phyloP scores from a whole-genome alignment of 1,140 invertebrate species.

The Euura saliciscinereae region DNA sequence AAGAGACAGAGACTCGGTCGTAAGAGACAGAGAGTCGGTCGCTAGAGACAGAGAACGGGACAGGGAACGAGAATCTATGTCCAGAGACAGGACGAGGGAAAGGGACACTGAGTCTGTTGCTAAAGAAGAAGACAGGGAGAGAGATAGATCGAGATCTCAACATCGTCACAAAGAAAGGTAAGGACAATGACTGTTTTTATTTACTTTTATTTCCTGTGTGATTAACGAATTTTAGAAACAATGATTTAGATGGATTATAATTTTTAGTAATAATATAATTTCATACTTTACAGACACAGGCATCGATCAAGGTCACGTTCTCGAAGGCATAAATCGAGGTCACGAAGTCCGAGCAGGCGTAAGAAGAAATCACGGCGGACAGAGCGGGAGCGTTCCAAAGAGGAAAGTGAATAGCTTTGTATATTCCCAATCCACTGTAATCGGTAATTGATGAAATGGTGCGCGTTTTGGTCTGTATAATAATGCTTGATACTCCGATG shows the following conservation, averaged over 20 bases:
- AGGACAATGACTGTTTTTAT: conserved; percentile 5
- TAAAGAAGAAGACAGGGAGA: conserved; percentile 53
- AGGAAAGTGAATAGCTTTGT: conserved; percentile 62
- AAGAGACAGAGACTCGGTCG: conserved; percentile 48
- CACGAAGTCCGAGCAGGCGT: conserved; percentile 65
- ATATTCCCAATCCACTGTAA: neutral
- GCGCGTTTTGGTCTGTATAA: neutral
- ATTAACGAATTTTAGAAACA: neutral
- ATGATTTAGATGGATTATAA: too few species aligned
- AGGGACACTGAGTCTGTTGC: conserved; percentile 50
- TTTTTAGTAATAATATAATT: conserved; percentile 11
- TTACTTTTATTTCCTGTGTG: conserved; percentile 3
- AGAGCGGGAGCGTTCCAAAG: conserved; percentile 62
- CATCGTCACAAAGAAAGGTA: conserved; percentile 58
- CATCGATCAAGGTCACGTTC: conserved; percentile 64
- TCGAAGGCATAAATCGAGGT: conserved; percentile 65
- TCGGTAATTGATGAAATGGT: neutral
- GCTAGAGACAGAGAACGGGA: conserved; percentile 46
- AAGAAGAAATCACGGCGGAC: conserved; percentile 71
- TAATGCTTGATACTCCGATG: neutral
- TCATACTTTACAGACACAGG: conserved; percentile 55
- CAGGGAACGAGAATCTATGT: conserved; percentile 40
- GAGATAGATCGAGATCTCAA: conserved; percentile 53
- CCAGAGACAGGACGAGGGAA: conserved; percentile 55
- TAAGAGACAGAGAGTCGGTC: conserved; percentile 35